Conservation (phyloP, 2,113 vertebrate species). For the Tenebrosternarchus preto region DNA sequence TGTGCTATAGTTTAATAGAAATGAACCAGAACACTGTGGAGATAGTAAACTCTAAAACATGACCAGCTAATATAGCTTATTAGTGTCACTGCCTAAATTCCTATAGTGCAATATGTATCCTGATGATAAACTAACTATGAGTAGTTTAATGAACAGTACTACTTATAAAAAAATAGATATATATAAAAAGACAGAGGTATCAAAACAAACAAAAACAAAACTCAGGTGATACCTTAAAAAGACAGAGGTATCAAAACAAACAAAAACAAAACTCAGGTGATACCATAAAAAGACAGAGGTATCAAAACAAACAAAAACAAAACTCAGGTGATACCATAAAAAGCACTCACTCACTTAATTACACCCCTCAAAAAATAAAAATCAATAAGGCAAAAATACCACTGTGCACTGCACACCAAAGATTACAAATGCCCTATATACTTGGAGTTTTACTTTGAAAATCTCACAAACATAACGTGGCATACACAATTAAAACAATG, state of each 20-base stretch:
- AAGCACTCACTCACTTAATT: not conserved
- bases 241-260: too few species aligned
- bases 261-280: not conserved
- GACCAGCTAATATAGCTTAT: slow-evolving; percentile 52
- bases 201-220: not conserved
- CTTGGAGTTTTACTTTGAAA: slow-evolving; percentile 26
- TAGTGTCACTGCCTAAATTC: slow-evolving; percentile 31
- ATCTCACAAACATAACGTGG: slow-evolving; percentile 24
- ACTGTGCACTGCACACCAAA: slow-evolving; percentile 25
- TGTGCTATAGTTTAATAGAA: slow-evolving; percentile 26
- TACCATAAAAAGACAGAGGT: too few species aligned
- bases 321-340: not conserved
- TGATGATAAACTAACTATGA: not conserved
- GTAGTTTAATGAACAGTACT: slow-evolving; percentile 5
- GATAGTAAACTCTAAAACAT: slow-evolving; percentile 28
- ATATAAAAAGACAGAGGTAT: not conserved
- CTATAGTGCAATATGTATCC: slow-evolving; percentile 13
- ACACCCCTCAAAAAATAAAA: not conserved
- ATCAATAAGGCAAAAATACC: slow-evolving; percentile 24
- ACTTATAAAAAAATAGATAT: not conserved
- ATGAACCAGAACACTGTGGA: slow-evolving; percentile 1
- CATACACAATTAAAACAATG: slow-evolving; percentile 12
- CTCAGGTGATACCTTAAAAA: not conserved
- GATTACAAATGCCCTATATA: not conserved
- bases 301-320: not conserved